A percentile compares a stretch with the other conserved stretches of the same genome.
Conservation (phyloP, 2,113 vertebrate species). For the Poecile atricapillus region DNA sequence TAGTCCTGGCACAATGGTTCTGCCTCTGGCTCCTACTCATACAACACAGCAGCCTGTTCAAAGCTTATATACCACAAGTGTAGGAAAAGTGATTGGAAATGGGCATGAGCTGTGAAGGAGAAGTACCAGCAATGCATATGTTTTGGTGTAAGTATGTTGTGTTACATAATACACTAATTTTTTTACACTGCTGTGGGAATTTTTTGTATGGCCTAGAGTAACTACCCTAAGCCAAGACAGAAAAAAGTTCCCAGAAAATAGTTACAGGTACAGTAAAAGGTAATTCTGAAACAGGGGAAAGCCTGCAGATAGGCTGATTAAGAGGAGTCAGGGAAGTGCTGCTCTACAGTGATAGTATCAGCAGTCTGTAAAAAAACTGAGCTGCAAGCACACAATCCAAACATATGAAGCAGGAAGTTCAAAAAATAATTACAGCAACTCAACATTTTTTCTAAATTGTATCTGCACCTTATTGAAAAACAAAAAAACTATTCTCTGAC, state of each 20-base stretch:
- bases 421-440: not conserved
- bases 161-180: not conserved
- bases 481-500: not conserved
- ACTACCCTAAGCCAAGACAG: not conserved
- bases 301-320: not conserved
- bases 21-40: not conserved
- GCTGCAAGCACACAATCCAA: not conserved
- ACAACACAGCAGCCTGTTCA: not conserved
- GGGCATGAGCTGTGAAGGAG: not conserved
- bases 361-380: not conserved
- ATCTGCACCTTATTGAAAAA: not conserved
- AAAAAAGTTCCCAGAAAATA: not conserved
- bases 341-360: not conserved
- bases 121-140: not conserved
- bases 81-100: not conserved
- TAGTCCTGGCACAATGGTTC: not conserved
- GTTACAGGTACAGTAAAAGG: not conserved
- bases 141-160: not conserved
- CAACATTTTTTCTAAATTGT: not conserved
- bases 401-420: not conserved
- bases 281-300: not conserved
- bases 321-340: not conserved
- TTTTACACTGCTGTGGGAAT: not conserved
- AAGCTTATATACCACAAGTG: not conserved
- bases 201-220: not conserved